phyloP scores from a whole-genome alignment of 1,140 invertebrate genomes.

The Pseudomyrmex gracilis region DNA sequence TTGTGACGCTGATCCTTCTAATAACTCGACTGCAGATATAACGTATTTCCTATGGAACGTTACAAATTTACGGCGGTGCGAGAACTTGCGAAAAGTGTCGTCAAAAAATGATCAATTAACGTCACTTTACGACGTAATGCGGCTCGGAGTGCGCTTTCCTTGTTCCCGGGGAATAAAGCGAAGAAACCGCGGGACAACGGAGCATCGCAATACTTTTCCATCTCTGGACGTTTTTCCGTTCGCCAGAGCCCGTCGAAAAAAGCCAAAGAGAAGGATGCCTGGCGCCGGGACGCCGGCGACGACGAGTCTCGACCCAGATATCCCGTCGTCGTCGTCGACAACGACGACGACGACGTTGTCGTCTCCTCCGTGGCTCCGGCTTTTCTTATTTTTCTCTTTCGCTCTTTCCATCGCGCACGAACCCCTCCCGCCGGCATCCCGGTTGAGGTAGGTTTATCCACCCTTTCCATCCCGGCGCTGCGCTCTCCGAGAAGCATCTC shows the following conservation, averaged over 20 bases:
- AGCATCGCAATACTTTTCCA: slow-evolving; percentile 65
- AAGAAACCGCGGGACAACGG: slow-evolving; percentile 67
- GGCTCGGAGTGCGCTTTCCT: slow-evolving; percentile 37
- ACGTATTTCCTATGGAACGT: too few relatives aligned
- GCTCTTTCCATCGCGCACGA: slow-evolving; percentile 69
- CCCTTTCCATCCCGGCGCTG: slow-evolving; percentile 55
- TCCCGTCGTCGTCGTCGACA: slow-evolving; percentile 71
- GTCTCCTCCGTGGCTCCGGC: slow-evolving; percentile 77
- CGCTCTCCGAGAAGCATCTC: slow-evolving; percentile 17
- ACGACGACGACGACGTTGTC: slow-evolving; percentile 70
- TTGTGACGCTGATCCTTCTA: too few relatives aligned
- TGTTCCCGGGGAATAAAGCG: slow-evolving; percentile 49
- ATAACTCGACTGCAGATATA: too few relatives aligned
- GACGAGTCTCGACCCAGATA: slow-evolving; percentile 84
- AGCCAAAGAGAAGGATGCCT: slow-evolving; percentile 79
- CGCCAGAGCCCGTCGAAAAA: slow-evolving; percentile 69
- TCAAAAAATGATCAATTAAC: slow-evolving; percentile 43
- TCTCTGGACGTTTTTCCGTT: slow-evolving; percentile 68
- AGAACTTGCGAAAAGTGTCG: background rate
- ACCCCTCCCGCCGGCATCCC: slow-evolving; percentile 58
- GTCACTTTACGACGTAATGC: slow-evolving; percentile 34
- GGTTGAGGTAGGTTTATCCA: slow-evolving; percentile 80
- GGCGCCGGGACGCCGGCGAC: slow-evolving; percentile 83
- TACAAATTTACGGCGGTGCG: background rate
- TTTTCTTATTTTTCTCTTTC: slow-evolving; percentile 81